Evolutionary conservation across 1,140 invertebrate species (phyloP), one percentile per base, ranked within the genome.

Genomic region (Pseudomyrmex concolor): DNA sequence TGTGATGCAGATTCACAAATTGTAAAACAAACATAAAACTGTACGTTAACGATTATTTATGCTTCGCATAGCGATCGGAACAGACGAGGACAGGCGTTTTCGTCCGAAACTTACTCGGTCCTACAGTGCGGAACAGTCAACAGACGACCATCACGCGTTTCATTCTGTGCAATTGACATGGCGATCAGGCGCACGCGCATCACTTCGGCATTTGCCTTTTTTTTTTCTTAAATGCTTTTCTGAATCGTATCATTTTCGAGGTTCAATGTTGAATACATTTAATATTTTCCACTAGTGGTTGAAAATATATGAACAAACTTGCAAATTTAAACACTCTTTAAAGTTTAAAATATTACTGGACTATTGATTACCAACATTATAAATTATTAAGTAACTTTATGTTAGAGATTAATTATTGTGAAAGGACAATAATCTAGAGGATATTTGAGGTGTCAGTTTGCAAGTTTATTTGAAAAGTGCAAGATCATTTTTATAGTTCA

Each of bases 391-490:
- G 22, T 34, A 10, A 64, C 25, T 25, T 25, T 25, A 66, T 5
- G 50, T 51, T 76, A 13, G 64, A n/a, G 34, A 9, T 59, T 10
- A 15, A 12, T 84, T 73, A 12, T 72, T 34, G 34, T 34, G 34
- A 34, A 34, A 34, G 34, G 34, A 34, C 34, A 34, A 34, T 34
- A 34, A 5, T 34, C 0, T 34, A 34, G 34, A 34, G 34, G 34
- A 34, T 1, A 34, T 34, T 34, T 34, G 5, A 34, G 50, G 67
- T 71, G 87, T 86, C 45, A 85, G 86, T 66, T 54, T 57, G 86
- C 86, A 85, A 9, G 70, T 89, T 89, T 89, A 89, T 91, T 77
- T 88, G 2, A 84, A 87, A 89, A 89, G 17, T 76, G 62, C 88
- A 83, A 76, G 15, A 85, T 83, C 50, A 88, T 89, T 83, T 89